Base-by-base conservation (phyloP, 2,797 vertebrate genomes). In the Neomorphus geoffroyi region DNA sequence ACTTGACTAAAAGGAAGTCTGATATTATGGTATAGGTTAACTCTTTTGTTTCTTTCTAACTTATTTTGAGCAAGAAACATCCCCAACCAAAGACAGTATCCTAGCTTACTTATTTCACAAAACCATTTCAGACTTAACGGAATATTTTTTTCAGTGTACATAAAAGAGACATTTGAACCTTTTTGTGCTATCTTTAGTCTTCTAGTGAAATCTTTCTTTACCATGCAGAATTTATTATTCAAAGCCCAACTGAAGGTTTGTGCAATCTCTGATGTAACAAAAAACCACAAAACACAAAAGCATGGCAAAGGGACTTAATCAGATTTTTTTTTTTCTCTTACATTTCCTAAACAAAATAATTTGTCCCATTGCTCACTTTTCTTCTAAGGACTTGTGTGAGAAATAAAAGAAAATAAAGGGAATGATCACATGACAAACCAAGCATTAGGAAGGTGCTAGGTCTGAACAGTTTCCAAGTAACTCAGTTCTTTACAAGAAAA, bases 351-450 rank as follows among this genome's bases (percentile, higher is more conserved):
- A 80, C 23, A 84, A 84, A 91, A 65, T 70, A 62, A 46, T 86
- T 82, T 74, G 33, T 79, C 43, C 53, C 46, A 23, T 70, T 84
- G 33, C 28, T 94, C 27, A 50, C 11, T 92, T 45, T 90, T 73
- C 33, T 41, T 95, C 53, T 35, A 67, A 94, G 88, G 50, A 17
- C 13, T 83, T 81, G 26, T 64, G 13, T 67, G 53, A 71, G 54
- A 13, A 80, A 77, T 90, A 83, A 87, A 77, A 95, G 82, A 88
- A 94, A 74, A 65, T 70, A 85, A 39, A 77, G 43, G 72, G 35
- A 92, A 62, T 41, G 35, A 50, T 80, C 85, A 61, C 6, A 46
- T 19, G 54, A 46, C n/a, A 67, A 87, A 7, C 23, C 56, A 74
- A 75, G 10, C 33, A 77, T 78, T 90, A 89, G 13, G 43, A 92